These are phyloP conservation scores for Synodontis membranacea DNA, from an alignment of 2,113 vertebrate species.

Conservation along the genomic window DNA sequence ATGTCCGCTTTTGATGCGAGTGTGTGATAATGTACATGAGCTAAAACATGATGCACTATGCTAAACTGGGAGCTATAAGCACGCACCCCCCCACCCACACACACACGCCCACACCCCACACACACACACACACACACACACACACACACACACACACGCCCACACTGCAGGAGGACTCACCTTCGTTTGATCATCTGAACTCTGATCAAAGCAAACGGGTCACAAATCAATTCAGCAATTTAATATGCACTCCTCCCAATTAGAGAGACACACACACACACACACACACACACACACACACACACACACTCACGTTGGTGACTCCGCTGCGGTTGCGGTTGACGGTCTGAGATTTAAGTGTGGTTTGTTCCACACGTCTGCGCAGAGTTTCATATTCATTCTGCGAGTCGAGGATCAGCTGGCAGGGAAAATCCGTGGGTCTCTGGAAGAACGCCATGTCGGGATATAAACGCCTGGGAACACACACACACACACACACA, in stretches of 20 bases:
- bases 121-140: conserved; percentile 14
- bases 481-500: background rate
- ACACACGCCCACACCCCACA: no score
- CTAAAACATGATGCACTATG: background rate
- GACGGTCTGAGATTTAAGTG: conserved; percentile 91
- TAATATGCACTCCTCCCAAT: no score
- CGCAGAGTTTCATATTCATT: conserved; percentile 95
- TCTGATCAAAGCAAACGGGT: conserved; percentile 41
- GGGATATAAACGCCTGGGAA: conserved; percentile 87
- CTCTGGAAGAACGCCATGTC: conserved; percentile 98
- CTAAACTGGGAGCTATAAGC: background rate
- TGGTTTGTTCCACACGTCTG: conserved; percentile 90
- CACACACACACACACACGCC: conserved; percentile 23
- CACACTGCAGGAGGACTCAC: conserved; percentile 30
- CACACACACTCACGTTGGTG: conserved; percentile 83
- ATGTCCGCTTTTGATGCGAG: background rate
- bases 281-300: conserved; percentile 20
- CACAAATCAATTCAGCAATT: conserved; percentile 11
- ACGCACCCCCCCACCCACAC: no score
- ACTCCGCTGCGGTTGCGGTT: conserved; percentile 93
- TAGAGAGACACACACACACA: background rate
- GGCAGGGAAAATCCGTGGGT: conserved; percentile 90
- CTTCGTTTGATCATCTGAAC: conserved; percentile 20
- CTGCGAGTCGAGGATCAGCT: conserved; percentile 91
- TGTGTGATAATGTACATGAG: background rate